Base-by-base conservation (phyloP, 2,888 invertebrate species). In the Rhimphoctona megacephalus region DNA sequence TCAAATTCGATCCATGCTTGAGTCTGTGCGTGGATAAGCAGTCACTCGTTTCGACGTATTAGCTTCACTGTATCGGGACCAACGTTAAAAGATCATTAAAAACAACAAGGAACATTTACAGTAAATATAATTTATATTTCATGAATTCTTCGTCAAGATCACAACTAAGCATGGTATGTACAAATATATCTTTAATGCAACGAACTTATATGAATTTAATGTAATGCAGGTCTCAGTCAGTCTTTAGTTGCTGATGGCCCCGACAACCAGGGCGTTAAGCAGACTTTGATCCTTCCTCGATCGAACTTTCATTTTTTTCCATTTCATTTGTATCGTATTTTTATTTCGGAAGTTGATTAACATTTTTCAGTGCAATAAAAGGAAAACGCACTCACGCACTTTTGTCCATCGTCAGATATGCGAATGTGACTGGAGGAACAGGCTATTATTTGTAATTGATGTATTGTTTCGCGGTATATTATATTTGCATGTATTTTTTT, bases 201-300 rank as follows among this genome's bases (percentile, higher is more conserved):
- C 90, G 91, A 92, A 92, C 90, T 92, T 92, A 91, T 89, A 91
- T 90, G 90, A 91, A 92, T 92, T 92, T 90, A 93, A 90, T 92
- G 91, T 93, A 94, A 94, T 94, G 94, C 93, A 93, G 93, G 93
- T 94, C 93, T 94, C 93, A 91, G 91, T 94, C 94, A 94, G 94
- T 94, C 94, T 93, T 94, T 90, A 91, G 90, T 93, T 93, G 91
- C 93, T 89, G 93, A 93, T 92, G 85, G 92, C 93, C 92, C 90
- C 69, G 77, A 83, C 81, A 88, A 89, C 43, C 67, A 88, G 90
- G 88, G 88, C 91, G 83, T 87, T 91, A 88, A 91, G 90, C 90
- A 92, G 90, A 91, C 89, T 88, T 90, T 89, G 87, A 91, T 91
- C 89, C 86, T 89, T 89, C 88, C 81, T 87, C 87, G 87, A 87